Conservation (phyloP, 2,888 invertebrate species). For the Anthophora plumipes region DNA sequence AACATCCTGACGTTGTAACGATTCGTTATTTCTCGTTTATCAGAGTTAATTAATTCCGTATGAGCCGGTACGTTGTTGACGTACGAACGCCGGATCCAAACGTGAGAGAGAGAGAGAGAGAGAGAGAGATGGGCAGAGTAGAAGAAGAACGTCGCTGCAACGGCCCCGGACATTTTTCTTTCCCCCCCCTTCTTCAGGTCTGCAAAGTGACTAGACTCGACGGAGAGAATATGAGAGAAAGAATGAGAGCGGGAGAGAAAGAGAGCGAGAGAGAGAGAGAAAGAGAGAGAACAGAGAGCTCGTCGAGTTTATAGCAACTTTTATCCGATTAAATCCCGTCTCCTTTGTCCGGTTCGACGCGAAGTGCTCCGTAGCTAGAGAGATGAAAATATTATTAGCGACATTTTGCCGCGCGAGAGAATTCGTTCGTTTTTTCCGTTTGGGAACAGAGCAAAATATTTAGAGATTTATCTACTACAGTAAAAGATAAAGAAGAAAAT, state of each 20-base stretch:
- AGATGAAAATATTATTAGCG: constrained; percentile 23
- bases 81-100: constrained; percentile 57
- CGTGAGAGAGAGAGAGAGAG: too few relatives aligned
- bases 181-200: constrained; percentile 11
- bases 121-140: constrained; percentile 42
- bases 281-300: constrained; percentile 33
- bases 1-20: constrained; percentile 80
- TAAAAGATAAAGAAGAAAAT: constrained; percentile 14
- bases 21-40: constrained; percentile 73
- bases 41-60: constrained; percentile 68
- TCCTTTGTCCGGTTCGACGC: constrained; percentile 32
- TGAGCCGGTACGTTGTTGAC: constrained; percentile 61
- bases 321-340: constrained; percentile 25
- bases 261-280: constrained; percentile 21
- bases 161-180: constrained; percentile 38
- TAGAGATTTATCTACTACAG: constrained; percentile 46
- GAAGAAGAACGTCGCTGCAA: constrained; percentile 51
- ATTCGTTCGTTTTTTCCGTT: constrained; percentile 33
- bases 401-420: constrained; percentile 21
- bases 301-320: constrained; percentile 41
- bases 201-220: constrained; percentile 28
- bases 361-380: constrained; percentile 26
- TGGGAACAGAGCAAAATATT: constrained; percentile 19
- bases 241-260: neutral
- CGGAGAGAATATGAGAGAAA: neutral